phyloP scores from a whole-genome alignment of 30 jellyfish, hydroid and myxozoan species.

The Pseudorhiza aurosa region DNA sequence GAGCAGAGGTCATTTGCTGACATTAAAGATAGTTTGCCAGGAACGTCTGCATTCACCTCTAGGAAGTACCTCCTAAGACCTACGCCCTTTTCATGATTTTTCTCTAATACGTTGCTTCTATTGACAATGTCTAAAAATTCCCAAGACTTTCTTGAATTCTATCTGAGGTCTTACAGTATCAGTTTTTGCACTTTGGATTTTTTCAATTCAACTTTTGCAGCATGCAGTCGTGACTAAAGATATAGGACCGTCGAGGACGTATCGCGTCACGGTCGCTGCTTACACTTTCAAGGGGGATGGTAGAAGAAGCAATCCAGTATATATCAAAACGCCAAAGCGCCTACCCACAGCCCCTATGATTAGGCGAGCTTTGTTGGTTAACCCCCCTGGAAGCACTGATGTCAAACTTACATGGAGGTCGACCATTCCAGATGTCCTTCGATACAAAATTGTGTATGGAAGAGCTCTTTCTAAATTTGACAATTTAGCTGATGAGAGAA shows the following conservation, averaged over 20 bases:
- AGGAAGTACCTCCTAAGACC: not conserved
- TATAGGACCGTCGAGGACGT: slow-evolving; percentile 65
- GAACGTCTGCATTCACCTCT: not conserved
- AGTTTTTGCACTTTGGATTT: not conserved
- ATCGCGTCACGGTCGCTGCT: slow-evolving; percentile 92
- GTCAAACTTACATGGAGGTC: slow-evolving; percentile 88
- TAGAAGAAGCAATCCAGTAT: slow-evolving; percentile 47
- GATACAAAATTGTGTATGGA: slow-evolving; percentile 84
- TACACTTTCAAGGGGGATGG: slow-evolving; percentile 93
- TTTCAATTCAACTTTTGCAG: slow-evolving; percentile 42
- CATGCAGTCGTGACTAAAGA: slow-evolving; percentile 64
- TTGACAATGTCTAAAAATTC: too few relatives aligned
- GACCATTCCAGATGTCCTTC: slow-evolving; percentile 51
- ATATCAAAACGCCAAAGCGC: slow-evolving; percentile 84
- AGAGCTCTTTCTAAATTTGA: slow-evolving; percentile 77
- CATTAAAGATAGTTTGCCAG: not conserved
- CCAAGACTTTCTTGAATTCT: too few relatives aligned
- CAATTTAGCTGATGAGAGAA: slow-evolving; percentile 60
- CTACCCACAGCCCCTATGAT: slow-evolving; percentile 87
- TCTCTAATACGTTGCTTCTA: not conserved
- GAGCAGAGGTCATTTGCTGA: not conserved
- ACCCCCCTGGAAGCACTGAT: slow-evolving; percentile 22
- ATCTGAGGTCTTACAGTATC: not conserved
- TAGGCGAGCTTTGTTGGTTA: slow-evolving; percentile 46
- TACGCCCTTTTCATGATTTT: not conserved